Conservation (phyloP, 2,113 vertebrate genomes). For the Trichechus manatus region DNA sequence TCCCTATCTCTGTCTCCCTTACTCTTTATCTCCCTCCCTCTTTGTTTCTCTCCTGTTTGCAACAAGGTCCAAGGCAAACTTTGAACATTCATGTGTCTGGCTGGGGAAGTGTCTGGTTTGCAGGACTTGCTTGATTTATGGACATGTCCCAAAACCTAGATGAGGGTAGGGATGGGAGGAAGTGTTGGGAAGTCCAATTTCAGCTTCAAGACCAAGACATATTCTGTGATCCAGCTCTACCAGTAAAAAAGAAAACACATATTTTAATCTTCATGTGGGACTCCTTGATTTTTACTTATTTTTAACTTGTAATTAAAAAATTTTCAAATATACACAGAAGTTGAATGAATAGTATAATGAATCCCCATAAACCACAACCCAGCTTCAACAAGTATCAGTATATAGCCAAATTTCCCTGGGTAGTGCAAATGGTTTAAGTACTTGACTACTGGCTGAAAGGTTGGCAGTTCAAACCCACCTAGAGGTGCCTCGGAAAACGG, state of each 20-base stretch:
- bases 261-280: neutral
- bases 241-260: neutral
- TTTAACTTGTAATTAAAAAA: neutral
- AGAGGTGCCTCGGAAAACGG: too few relatives aligned
- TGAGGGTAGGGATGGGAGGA: neutral
- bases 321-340: neutral
- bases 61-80: neutral
- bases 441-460: too few relatives aligned
- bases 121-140: neutral
- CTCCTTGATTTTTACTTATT: neutral
- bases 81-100: too few relatives aligned
- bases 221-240: neutral
- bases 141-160: neutral
- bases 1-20: neutral
- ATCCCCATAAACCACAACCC: neutral
- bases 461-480: too few relatives aligned
- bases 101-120: neutral
- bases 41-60: neutral
- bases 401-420: neutral
- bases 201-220: neutral
- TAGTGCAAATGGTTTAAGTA: too few relatives aligned
- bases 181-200: neutral
- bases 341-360: neutral
- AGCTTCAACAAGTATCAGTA: neutral
- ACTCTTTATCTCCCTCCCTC: neutral